Evolutionary conservation across 2,797 vertebrate genomes (phyloP).

Genomic region (Poecilia wingei): DNA sequence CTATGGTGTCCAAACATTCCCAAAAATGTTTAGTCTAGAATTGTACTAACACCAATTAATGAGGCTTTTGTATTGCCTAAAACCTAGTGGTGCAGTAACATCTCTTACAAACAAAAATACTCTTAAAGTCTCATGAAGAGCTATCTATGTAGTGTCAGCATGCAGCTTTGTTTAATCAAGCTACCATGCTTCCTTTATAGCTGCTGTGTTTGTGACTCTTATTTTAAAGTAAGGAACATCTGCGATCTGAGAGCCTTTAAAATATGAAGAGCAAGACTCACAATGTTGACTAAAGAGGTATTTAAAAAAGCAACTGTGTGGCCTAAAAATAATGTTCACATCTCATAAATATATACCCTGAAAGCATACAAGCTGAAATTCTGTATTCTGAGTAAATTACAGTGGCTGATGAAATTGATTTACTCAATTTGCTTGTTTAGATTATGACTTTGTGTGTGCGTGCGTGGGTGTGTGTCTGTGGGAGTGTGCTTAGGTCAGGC

Average conservation of each 20-base stretch:
- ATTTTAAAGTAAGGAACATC: background rate
- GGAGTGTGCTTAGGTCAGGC: slow-evolving; percentile 29
- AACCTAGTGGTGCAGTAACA: background rate
- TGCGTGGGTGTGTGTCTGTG: slow-evolving; percentile 10
- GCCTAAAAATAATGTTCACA: background rate
- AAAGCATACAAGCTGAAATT: background rate
- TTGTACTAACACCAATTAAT: background rate
- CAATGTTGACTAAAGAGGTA: background rate
- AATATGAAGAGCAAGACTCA: background rate
- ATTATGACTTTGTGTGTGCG: slow-evolving; percentile 25
- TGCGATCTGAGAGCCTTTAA: background rate
- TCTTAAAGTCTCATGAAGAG: background rate
- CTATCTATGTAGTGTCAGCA: background rate
- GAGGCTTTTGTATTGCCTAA: background rate
- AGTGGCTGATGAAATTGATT: background rate
- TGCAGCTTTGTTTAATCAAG: background rate
- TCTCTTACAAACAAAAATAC: background rate
- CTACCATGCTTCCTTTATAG: background rate
- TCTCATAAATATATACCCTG: background rate
- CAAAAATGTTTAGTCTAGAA: background rate
- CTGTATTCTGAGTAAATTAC: slow-evolving; percentile 13
- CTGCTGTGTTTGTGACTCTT: too few relatives aligned
- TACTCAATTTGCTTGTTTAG: slow-evolving; percentile 18
- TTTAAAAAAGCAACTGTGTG: background rate
- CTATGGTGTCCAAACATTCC: background rate